Evolutionary conservation across 2,797 vertebrate genomes (phyloP).

Genomic region (Euthynnus affinis): DNA sequence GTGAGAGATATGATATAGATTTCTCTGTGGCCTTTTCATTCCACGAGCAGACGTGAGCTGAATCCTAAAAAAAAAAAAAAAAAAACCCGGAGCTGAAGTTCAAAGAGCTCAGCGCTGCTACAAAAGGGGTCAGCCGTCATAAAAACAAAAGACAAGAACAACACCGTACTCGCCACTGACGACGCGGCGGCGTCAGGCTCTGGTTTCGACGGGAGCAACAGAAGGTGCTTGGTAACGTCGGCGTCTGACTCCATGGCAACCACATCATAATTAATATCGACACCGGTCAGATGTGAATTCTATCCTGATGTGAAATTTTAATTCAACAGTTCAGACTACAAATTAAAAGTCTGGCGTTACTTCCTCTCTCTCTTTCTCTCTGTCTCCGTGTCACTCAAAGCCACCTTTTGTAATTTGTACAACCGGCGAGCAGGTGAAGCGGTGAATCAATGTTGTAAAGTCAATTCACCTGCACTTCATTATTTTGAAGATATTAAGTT

Average conservation of each 20-base stretch:
- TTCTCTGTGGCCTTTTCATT: slow-evolving; percentile 53
- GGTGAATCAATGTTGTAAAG: too few relatives aligned
- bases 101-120: slow-evolving; percentile 1
- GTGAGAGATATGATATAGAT: slow-evolving; percentile 50
- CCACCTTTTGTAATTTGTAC: too few relatives aligned
- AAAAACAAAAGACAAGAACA: not conserved
- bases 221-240: not conserved
- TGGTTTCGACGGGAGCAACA: not conserved
- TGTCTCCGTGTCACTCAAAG: too few relatives aligned
- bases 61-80: slow-evolving; percentile 45
- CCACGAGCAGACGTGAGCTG: slow-evolving; percentile 51
- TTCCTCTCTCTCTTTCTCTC: too few relatives aligned
- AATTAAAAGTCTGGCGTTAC: too few relatives aligned
- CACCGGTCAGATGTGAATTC: not conserved
- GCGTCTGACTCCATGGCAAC: not conserved
- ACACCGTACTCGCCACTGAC: not conserved
- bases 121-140: too few relatives aligned
- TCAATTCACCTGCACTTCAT: too few relatives aligned
- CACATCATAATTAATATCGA: not conserved
- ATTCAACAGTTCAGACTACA: too few relatives aligned
- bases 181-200: not conserved
- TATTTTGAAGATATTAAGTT: too few relatives aligned
- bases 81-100: slow-evolving; percentile 6
- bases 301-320: not conserved
- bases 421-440: not conserved